Conservation (phyloP, 2,888 invertebrate genomes). For the Apotomis turbidana region DNA sequence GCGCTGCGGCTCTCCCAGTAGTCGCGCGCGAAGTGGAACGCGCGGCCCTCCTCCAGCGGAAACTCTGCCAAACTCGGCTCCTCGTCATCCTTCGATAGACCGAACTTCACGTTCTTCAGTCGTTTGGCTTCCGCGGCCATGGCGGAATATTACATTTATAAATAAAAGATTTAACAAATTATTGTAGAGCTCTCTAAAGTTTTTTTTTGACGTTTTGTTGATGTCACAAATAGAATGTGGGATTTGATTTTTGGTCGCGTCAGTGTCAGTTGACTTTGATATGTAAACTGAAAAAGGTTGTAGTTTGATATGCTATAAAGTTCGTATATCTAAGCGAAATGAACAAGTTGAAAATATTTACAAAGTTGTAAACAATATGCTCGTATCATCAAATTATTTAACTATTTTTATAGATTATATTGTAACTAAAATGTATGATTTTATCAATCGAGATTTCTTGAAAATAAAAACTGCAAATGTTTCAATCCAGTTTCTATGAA, state of each 20-base stretch:
- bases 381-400: too few species aligned
- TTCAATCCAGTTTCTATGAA: too few species aligned
- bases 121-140: constrained; percentile 57
- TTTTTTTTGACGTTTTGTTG: constrained; percentile 22
- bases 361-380: too few species aligned
- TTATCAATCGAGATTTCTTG: too few species aligned
- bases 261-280: constrained; percentile 8
- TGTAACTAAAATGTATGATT: too few species aligned
- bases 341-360: too few species aligned
- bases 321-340: not conserved
- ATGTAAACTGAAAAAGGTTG: constrained; percentile 9
- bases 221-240: constrained; percentile 31
- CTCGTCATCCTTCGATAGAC: constrained; percentile 70
- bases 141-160: constrained; percentile 7
- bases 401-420: too few species aligned
- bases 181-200: constrained; percentile 34
- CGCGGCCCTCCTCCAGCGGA: constrained; percentile 59
- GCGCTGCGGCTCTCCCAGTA: constrained; percentile 72
- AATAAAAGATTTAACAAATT: constrained; percentile 40
- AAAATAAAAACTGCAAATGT: too few species aligned
- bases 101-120: constrained; percentile 70
- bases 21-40: constrained; percentile 66
- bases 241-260: constrained; percentile 7
- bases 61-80: constrained; percentile 52
- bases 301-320: not conserved